Base-by-base conservation (phyloP, 35 echinoderm and acorn worm genomes). In the Lytechinus variegatus region DNA sequence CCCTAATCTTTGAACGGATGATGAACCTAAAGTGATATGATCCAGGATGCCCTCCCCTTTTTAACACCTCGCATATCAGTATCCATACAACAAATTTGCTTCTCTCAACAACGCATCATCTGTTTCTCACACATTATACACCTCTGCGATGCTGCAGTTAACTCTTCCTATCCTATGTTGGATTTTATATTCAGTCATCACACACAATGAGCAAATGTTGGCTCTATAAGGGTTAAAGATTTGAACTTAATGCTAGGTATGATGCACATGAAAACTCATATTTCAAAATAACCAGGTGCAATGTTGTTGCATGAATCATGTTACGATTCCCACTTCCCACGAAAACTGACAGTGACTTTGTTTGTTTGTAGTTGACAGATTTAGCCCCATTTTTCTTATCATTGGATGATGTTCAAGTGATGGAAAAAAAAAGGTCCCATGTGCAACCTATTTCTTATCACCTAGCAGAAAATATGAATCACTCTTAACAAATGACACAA, bases 211-310 rank as follows among this genome's bases (percentile, higher is more conserved):
- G 66, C 0, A 7, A 79, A 79, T n/a, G 16, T 24, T 27, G 16
- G 66, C 66, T 24, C 16, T 79, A 16, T 24, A 79, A 79, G 66
- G 66, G 66, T 79, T 79, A 79, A 19, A 5, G 19, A 24, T 7
- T 79, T 16, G 19, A 79, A 24, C 66, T 79, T 24, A n/a, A 79
- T 3, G 19, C n/a, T 24, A 79, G 66, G 7, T 9, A 79, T 79
- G 66, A 79, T 79, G 66, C 66, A 24, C 66, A 79, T 79, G 66
- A 79, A 24, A 79, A 79, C 66, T 79, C 66, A 79, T 24, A 79
- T 79, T 79, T 79, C 66, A 79, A 79, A 79, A 79, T 79, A 79
- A 79, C 66, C 66, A 79, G 66, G 66, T 79, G 66, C 66, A 79
- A 79, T 79, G 66, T 79, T 79, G 66, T 79, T 79, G 66, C 66